Evolutionary conservation across 2,888 invertebrate species (phyloP).

Genomic region (Trissoscelio sp.): DNA sequence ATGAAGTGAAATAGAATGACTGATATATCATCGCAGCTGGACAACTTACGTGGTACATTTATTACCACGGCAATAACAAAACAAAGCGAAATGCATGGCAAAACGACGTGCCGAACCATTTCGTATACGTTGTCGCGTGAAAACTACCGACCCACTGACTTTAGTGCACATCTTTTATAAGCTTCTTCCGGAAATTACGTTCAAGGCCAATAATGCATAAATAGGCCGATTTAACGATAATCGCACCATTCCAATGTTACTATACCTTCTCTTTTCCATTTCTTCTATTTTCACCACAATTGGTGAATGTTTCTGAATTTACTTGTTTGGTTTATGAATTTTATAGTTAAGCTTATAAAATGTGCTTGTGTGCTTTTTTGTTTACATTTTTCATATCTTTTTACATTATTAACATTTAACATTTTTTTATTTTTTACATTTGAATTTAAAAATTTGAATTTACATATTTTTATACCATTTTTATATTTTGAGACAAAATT

Average conservation of each 20-base stretch:
- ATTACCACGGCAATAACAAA: constrained; percentile 61
- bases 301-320: too few species aligned
- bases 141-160: constrained; percentile 64
- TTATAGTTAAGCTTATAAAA: too few species aligned
- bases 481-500: too few species aligned
- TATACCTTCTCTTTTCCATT: not conserved
- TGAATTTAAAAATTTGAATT: too few species aligned
- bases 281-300: not conserved
- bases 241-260: constrained; percentile 60
- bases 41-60: constrained; percentile 66
- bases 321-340: too few species aligned
- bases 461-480: too few species aligned
- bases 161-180: constrained; percentile 68
- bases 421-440: too few species aligned
- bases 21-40: constrained; percentile 14
- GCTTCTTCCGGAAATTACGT: constrained; percentile 70
- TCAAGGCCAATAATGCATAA: constrained; percentile 69
- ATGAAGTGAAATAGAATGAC: too few species aligned
- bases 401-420: too few species aligned
- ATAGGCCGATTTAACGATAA: constrained; percentile 67
- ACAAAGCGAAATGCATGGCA: constrained; percentile 39
- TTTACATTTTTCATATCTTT: too few species aligned
- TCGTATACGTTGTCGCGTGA: constrained; percentile 64
- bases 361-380: too few species aligned
- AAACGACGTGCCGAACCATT: constrained; percentile 57